Conservation (phyloP, 1,140 invertebrate species). For the Protaetia brevitarsis region DNA sequence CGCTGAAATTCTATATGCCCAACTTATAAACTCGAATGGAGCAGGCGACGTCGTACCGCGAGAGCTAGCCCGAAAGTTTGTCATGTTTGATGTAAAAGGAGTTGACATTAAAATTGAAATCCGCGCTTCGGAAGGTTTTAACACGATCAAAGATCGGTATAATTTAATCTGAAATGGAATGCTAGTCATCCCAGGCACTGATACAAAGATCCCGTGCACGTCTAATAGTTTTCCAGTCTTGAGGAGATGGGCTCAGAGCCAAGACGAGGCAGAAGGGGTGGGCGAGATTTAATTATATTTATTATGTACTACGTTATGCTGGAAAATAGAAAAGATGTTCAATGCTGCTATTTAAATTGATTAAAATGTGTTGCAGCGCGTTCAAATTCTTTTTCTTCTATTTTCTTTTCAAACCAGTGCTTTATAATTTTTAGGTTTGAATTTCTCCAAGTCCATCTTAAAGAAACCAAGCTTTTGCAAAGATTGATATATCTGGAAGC, state of each 20-base stretch:
- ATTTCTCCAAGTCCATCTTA: no score
- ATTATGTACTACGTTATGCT: no score
- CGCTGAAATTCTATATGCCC: slow-evolving; percentile 47
- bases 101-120: slow-evolving; percentile 49
- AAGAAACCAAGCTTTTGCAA: no score
- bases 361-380: no score
- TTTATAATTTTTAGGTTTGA: no score
- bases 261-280: no score
- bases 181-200: slow-evolving; percentile 26
- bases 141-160: slow-evolving; percentile 48
- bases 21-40: slow-evolving; percentile 44
- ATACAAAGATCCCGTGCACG: slow-evolving; percentile 15
- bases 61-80: slow-evolving; percentile 37
- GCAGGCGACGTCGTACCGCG: slow-evolving; percentile 13
- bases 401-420: no score
- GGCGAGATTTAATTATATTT: no score
- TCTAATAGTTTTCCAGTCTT: slow-evolving; percentile 18
- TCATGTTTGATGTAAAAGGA: slow-evolving; percentile 48
- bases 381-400: no score
- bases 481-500: no score
- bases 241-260: not conserved
- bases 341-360: no score
- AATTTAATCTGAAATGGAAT: slow-evolving; percentile 44
- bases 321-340: no score
- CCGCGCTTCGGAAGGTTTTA: slow-evolving; percentile 44